These are phyloP conservation scores for Actenoides lindsayi DNA, from an alignment of 2,113 vertebrate species.

Conservation along the genomic window DNA sequence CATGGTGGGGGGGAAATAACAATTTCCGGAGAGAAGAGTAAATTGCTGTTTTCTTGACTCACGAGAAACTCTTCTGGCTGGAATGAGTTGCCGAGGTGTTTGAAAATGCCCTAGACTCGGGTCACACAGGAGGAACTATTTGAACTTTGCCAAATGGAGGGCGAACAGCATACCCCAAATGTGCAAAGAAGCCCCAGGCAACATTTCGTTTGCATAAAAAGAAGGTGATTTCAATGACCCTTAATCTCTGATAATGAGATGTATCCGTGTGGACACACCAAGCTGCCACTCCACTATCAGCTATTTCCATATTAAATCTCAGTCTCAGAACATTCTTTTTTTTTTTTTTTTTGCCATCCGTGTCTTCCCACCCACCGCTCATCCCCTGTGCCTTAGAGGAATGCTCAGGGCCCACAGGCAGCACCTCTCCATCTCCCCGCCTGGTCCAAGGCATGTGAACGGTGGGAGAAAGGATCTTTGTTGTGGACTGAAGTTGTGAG, in stretches of 20 bases:
- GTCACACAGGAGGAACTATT: not conserved
- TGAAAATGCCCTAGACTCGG: not conserved
- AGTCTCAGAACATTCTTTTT: not conserved
- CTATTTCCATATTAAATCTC: not conserved
- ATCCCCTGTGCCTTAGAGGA: accelerated
- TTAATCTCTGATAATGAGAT: conserved; percentile 23
- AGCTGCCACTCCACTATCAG: not conserved
- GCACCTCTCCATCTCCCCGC: not conserved
- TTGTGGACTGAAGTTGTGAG: not conserved
- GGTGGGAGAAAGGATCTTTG: not conserved
- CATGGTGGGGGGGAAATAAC: not conserved
- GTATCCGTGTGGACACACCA: not conserved
- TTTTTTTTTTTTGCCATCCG: not conserved
- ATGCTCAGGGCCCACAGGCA: not conserved
- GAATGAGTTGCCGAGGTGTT: not conserved
- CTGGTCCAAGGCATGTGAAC: not conserved
- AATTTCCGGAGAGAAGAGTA: not conserved
- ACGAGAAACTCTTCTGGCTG: not conserved
- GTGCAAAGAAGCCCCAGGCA: not conserved
- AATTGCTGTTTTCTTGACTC: not conserved
- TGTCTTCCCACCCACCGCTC: accelerated
- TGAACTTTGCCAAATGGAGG: not conserved
- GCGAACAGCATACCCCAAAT: not conserved
- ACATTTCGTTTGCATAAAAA: not conserved
- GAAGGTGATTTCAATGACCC: not conserved